Evolutionary conservation across 2,113 vertebrate species (phyloP).

Genomic region (Paracanthobrama guichenoti): DNA sequence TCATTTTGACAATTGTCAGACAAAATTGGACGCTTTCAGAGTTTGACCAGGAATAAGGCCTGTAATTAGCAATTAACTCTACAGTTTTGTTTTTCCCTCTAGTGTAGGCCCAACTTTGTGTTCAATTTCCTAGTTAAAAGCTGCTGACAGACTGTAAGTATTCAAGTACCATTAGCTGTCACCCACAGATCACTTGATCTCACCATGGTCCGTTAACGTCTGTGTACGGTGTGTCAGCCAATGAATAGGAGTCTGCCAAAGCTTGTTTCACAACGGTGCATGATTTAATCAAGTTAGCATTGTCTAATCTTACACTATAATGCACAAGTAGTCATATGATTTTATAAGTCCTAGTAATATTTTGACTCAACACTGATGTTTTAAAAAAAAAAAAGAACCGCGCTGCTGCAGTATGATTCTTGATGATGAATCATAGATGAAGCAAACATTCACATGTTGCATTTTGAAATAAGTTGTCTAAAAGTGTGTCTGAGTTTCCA

Average conservation of each 20-base stretch:
- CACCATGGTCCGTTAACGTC: too few relatives aligned
- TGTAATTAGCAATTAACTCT: neutral
- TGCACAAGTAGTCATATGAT: neutral
- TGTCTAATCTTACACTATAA: neutral
- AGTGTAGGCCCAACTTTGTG: neutral
- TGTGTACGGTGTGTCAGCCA: neutral
- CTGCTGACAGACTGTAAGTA: neutral
- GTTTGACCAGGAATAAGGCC: neutral
- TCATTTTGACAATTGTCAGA: neutral
- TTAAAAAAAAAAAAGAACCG: neutral
- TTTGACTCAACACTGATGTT: neutral
- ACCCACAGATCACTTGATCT: slow-evolving; percentile 2
- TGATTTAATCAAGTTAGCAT: neutral
- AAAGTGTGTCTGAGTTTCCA: neutral
- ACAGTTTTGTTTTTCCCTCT: neutral
- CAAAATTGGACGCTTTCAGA: neutral
- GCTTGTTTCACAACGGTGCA: neutral
- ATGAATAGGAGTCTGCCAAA: neutral
- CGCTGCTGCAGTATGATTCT: neutral
- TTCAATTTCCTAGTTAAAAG: neutral
- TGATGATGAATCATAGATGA: neutral
- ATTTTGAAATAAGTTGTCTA: neutral
- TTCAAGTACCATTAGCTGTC: neutral
- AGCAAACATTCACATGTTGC: neutral
- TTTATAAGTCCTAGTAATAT: neutral